phyloP scores from a whole-genome alignment of 1,140 invertebrate species.

The Anastrepha ludens region DNA sequence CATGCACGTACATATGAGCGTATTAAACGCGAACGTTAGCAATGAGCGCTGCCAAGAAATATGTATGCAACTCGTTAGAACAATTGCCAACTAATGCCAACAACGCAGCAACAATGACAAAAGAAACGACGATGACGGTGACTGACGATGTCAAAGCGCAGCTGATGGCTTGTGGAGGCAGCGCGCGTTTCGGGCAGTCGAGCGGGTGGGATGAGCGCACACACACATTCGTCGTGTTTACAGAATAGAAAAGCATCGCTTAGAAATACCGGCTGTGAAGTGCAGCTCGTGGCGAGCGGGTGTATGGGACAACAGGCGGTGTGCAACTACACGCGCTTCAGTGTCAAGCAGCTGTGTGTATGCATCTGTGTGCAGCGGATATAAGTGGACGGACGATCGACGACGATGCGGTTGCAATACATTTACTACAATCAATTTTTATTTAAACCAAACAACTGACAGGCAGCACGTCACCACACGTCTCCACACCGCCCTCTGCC shows the following conservation, averaged over 20 bases:
- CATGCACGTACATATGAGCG: no score
- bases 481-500: not conserved
- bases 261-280: not conserved
- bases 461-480: not conserved
- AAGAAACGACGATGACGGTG: not conserved
- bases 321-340: conserved; percentile 4
- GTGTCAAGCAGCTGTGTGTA: not conserved
- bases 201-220: not conserved
- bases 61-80: conserved; percentile 3
- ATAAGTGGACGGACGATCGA: not conserved
- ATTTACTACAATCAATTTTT: conserved; percentile 50
- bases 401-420: not conserved
- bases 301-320: not conserved
- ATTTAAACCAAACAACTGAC: conserved; percentile 45
- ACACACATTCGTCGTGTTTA: not conserved
- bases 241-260: not conserved
- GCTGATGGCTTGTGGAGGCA: not conserved
- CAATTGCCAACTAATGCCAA: conserved; percentile 42
- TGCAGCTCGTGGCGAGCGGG: not conserved
- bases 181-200: not conserved
- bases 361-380: not conserved
- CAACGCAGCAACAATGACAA: conserved; percentile 44
- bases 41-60: conserved; percentile 23
- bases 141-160: not conserved
- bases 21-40: not conserved